phyloP scores from a whole-genome alignment of 2,113 vertebrate genomes.

The Rhinichthys klamathensis region DNA sequence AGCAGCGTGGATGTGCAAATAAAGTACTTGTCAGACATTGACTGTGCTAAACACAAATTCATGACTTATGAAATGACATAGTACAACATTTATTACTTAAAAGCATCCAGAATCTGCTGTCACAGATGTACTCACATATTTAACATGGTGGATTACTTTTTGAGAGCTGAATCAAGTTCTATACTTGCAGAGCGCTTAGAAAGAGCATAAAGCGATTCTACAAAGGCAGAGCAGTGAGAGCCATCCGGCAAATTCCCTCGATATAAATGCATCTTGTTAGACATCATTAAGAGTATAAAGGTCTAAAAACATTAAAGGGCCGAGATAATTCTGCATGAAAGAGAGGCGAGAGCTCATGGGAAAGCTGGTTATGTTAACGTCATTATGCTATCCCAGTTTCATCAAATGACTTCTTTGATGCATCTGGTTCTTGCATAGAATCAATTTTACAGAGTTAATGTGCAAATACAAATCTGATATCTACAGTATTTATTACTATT shows the following conservation, averaged over 20 bases:
- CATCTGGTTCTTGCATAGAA: constrained; percentile 13
- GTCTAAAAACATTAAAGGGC: constrained; percentile 45
- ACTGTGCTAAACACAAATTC: constrained; percentile 16
- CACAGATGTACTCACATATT: not conserved
- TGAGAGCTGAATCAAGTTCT: not conserved
- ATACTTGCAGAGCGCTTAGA: not conserved
- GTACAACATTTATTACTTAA: constrained; percentile 6
- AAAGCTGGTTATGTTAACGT: constrained; percentile 49
- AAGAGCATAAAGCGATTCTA: not conserved
- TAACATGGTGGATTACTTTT: constrained; percentile 14
- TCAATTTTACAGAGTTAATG: not conserved
- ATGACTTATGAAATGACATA: not conserved
- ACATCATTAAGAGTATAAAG: constrained; percentile 47
- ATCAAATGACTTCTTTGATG: constrained; percentile 51
- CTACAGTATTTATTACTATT: constrained; percentile 5
- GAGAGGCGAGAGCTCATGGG: constrained; percentile 18
- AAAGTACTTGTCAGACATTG: not conserved
- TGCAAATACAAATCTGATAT: not conserved
- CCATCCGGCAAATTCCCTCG: not conserved
- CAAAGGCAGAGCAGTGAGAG: constrained; percentile 1
- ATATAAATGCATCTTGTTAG: constrained; percentile 40
- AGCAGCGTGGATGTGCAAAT: not conserved
- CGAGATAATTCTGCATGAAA: constrained; percentile 27
- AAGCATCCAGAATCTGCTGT: constrained; percentile 1
- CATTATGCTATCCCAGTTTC: constrained; percentile 42